Percentiles rank a stretch among this genome's conserved stretches.
phyloP scores from a whole-genome alignment of 2,113 vertebrate species.

The Trinectes maculatus region DNA sequence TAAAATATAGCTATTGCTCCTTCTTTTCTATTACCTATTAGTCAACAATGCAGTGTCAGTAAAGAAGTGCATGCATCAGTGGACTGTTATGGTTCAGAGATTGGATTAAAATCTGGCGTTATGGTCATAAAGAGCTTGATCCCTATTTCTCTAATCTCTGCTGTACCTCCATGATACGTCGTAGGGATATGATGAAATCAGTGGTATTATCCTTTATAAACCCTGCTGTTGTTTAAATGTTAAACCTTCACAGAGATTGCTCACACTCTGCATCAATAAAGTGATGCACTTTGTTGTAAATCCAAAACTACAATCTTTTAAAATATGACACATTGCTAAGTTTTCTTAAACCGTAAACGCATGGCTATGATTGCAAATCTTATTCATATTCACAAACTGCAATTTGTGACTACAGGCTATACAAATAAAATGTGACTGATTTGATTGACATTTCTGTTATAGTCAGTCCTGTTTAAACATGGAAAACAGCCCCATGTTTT shows the following conservation, averaged over 20 bases:
- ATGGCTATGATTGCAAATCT: too few relatives aligned
- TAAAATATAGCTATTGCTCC: conserved; percentile 33
- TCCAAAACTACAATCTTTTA: background rate
- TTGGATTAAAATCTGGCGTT: conserved; percentile 69
- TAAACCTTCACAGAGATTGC: background rate
- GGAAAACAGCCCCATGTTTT: too few relatives aligned
- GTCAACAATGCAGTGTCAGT: conserved; percentile 50
- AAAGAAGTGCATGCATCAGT: too few relatives aligned
- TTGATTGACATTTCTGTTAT: too few relatives aligned
- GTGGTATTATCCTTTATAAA: conserved; percentile 55
- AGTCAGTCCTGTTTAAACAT: too few relatives aligned
- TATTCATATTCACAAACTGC: too few relatives aligned
- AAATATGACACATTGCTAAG: too few relatives aligned
- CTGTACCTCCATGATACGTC: conserved; percentile 59
- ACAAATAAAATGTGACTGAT: too few relatives aligned
- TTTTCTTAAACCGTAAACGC: too few relatives aligned
- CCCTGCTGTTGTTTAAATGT: conserved; percentile 53
- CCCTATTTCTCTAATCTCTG: conserved; percentile 63
- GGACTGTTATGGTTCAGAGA: conserved; percentile 44
- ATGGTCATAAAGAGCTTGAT: conserved; percentile 58
- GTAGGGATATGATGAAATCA: conserved; percentile 68
- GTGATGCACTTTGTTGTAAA: background rate
- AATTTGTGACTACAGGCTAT: too few relatives aligned
- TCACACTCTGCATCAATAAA: background rate
- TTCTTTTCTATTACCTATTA: too few relatives aligned